phyloP scores from a whole-genome alignment of 2,113 vertebrate genomes.

The Spermophilus dauricus region DNA sequence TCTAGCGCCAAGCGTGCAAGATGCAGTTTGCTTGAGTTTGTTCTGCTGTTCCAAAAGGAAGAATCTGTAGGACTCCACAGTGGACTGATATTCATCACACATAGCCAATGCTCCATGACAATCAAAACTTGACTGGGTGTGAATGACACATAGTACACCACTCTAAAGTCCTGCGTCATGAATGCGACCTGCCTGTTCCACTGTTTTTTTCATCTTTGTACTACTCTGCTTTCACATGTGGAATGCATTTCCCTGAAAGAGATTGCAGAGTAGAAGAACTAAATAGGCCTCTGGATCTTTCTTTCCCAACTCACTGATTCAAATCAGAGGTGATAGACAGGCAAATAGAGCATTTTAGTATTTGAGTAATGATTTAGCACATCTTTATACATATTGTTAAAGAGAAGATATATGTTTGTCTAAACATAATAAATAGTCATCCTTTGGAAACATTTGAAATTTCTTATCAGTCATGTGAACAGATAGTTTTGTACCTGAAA shows the following conservation, averaged over 20 bases:
- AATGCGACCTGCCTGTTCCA: neutral
- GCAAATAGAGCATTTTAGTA: neutral
- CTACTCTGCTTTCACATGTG: neutral
- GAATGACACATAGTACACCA: neutral
- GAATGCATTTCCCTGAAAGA: neutral
- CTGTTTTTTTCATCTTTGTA: neutral
- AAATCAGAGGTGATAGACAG: neutral
- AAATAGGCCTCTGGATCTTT: neutral
- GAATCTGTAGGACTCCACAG: neutral
- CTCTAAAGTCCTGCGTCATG: neutral
- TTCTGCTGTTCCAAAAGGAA: neutral
- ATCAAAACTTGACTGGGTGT: neutral
- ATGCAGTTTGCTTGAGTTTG: neutral
- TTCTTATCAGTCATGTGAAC: neutral
- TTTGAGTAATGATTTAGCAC: neutral
- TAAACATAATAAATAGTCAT: slow-evolving; percentile 3
- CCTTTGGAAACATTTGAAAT: neutral
- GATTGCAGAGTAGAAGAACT: neutral
- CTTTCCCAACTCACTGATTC: neutral
- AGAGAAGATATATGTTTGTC: neutral
- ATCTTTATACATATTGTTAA: slow-evolving; percentile 30
- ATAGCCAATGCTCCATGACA: neutral
- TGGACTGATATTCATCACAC: neutral
- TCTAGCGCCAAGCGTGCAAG: neutral
- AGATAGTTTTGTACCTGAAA: neutral